Conservation (phyloP, 2,797 vertebrate genomes). For the Alca torda region DNA sequence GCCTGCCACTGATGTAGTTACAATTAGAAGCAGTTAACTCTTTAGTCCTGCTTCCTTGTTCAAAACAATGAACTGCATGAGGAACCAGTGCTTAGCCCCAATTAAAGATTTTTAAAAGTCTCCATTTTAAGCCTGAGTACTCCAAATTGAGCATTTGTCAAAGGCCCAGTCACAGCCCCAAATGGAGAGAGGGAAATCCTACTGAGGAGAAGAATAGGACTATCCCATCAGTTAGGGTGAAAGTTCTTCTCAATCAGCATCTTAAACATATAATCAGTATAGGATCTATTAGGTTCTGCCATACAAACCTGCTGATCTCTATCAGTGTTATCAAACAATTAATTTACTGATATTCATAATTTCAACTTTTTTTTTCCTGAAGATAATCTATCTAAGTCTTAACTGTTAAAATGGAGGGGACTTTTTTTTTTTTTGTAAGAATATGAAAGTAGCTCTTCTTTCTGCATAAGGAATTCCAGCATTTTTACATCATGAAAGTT, state of each 20-base stretch:
- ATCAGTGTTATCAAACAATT: neutral
- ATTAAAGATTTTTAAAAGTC: slow-evolving; percentile 65
- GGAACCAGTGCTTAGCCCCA: slow-evolving; percentile 38
- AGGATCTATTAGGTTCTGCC: neutral
- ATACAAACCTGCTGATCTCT: neutral
- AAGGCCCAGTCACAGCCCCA: slow-evolving; percentile 37
- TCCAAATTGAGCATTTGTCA: slow-evolving; percentile 59
- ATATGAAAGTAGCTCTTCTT: neutral
- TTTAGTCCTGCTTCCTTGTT: slow-evolving; percentile 52
- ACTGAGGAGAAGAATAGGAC: slow-evolving; percentile 44
- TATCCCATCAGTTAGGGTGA: neutral
- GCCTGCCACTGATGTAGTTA: slow-evolving; percentile 55
- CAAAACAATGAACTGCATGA: slow-evolving; percentile 56
- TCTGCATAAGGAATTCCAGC: neutral
- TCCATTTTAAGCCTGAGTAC: slow-evolving; percentile 54
- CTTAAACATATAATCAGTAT: neutral
- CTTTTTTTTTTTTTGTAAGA: neutral
- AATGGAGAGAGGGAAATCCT: slow-evolving; percentile 48
- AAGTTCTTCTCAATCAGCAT: slow-evolving; percentile 51
- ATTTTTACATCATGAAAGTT: neutral
- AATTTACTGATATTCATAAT: neutral
- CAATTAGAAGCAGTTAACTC: slow-evolving; percentile 72
- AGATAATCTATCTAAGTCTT: neutral
- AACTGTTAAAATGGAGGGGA: neutral
- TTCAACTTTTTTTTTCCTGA: neutral